Percentiles rank a stretch among this genome's conserved stretches.
These are phyloP conservation scores for Enteromius thamalakanensis DNA, from an alignment of 2,797 vertebrate species.

Conservation along the genomic window DNA sequence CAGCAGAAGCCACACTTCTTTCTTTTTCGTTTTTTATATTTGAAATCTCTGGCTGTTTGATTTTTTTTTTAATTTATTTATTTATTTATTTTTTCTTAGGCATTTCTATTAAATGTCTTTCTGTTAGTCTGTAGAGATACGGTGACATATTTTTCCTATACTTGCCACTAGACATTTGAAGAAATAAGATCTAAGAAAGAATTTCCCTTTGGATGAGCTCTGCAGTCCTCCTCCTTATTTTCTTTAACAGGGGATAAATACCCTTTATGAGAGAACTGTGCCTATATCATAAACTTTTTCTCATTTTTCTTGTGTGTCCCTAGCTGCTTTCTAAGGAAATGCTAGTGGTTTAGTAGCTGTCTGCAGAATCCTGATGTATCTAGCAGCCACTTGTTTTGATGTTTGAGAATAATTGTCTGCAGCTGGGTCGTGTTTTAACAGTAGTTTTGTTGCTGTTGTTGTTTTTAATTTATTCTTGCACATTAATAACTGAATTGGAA, in stretches of 20 bases:
- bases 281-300: background rate
- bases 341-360: slow-evolving; percentile 22
- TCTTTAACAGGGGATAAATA: slow-evolving; percentile 25
- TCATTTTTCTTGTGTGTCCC: background rate
- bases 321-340: slow-evolving; percentile 20
- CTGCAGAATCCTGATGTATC: slow-evolving; percentile 8
- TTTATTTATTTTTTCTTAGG: background rate
- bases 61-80: background rate
- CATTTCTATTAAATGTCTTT: slow-evolving; percentile 15
- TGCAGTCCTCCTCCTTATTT: background rate
- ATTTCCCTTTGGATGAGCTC: slow-evolving; percentile 29
- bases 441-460: background rate
- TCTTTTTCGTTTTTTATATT: background rate
- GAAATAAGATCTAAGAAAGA: background rate
- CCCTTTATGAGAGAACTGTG: slow-evolving; percentile 22
- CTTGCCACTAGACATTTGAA: background rate
- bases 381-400: slow-evolving; percentile 28
- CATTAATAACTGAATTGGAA: background rate
- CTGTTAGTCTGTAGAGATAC: background rate
- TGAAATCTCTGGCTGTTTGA: background rate
- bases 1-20: background rate
- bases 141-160: background rate
- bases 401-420: slow-evolving; percentile 16
- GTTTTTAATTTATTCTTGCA: background rate
- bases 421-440: background rate